phyloP scores from a whole-genome alignment of 1,140 invertebrate genomes.

The Campoletis sonorensis region DNA sequence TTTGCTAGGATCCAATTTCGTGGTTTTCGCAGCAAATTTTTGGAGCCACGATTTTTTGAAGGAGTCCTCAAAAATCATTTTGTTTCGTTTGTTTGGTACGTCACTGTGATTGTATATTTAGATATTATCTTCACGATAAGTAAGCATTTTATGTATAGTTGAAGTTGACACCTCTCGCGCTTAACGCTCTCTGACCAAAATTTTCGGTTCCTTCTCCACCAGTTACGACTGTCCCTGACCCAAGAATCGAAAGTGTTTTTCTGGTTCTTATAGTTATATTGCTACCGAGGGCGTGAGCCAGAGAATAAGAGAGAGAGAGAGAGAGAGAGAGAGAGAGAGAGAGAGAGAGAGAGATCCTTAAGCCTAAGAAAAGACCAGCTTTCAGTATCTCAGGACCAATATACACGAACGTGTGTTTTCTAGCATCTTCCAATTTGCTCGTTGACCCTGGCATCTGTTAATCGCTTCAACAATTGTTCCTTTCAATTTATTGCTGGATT shows the following conservation, averaged over 20 bases:
- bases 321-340: constrained; percentile 23
- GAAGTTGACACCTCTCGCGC: neutral
- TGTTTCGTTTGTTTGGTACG: too few species aligned
- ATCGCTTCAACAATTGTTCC: neutral
- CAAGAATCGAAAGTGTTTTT: constrained; percentile 67
- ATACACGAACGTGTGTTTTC: constrained; percentile 22
- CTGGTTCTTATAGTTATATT: constrained; percentile 46
- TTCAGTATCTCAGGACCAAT: neutral
- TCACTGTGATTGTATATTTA: too few species aligned
- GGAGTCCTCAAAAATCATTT: too few species aligned
- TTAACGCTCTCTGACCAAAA: neutral
- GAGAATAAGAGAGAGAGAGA: constrained; percentile 38
- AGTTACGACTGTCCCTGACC: constrained; percentile 63
- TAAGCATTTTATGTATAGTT: neutral
- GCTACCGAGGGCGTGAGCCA: neutral
- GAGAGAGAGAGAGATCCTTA: constrained; percentile 23
- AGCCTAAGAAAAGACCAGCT: neutral
- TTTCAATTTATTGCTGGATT: too few species aligned
- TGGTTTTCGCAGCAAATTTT: too few species aligned
- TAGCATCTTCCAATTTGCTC: neutral
- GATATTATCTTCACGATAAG: neutral
- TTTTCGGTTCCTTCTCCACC: constrained; percentile 59
- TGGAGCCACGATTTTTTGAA: too few species aligned
- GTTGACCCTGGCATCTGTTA: constrained; percentile 35
- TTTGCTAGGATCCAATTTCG: too few species aligned